phyloP scores from a whole-genome alignment of 2,888 invertebrate species.

The Minunthozetes semirufus region DNA sequence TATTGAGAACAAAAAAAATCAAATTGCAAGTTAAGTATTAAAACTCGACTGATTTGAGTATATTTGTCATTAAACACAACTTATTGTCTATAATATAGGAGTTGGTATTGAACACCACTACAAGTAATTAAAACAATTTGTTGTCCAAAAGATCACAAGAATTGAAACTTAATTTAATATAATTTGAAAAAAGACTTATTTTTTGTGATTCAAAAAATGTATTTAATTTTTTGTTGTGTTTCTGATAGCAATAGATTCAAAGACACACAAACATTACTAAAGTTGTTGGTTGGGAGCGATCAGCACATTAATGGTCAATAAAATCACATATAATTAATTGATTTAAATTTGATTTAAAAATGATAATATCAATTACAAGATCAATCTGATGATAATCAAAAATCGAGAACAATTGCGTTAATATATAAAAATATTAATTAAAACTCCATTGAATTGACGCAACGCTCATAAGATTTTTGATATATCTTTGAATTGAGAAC shows the following conservation, averaged over 20 bases:
- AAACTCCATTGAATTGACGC: neutral
- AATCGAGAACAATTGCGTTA: neutral
- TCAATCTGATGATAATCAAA: neutral
- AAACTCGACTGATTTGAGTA: neutral
- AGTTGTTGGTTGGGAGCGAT: slow-evolving; percentile 9
- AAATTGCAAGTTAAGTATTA: slow-evolving; percentile 14
- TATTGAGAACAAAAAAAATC: slow-evolving; percentile 8
- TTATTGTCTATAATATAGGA: slow-evolving; percentile 3
- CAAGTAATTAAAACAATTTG: slow-evolving; percentile 17
- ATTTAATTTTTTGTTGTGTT: neutral
- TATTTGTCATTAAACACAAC: slow-evolving; percentile 4
- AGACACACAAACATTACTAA: slow-evolving; percentile 26
- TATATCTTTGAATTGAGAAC: neutral
- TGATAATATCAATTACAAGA: neutral
- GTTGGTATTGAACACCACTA: neutral
- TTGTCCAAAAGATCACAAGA: slow-evolving; percentile 23
- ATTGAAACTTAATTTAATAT: slow-evolving; percentile 15
- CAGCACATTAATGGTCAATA: slow-evolving; percentile 1
- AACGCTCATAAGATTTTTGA: neutral
- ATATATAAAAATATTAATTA: slow-evolving; percentile 17
- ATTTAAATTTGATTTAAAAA: neutral
- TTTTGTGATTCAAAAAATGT: slow-evolving; percentile 11
- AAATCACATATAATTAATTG: slow-evolving; percentile 6
- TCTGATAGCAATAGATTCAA: slow-evolving; percentile 8
- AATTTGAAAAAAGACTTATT: neutral